These are phyloP conservation scores for Leptinotarsa rubiginosa DNA, from an alignment of 2,888 invertebrate species.

Conservation along the genomic window DNA sequence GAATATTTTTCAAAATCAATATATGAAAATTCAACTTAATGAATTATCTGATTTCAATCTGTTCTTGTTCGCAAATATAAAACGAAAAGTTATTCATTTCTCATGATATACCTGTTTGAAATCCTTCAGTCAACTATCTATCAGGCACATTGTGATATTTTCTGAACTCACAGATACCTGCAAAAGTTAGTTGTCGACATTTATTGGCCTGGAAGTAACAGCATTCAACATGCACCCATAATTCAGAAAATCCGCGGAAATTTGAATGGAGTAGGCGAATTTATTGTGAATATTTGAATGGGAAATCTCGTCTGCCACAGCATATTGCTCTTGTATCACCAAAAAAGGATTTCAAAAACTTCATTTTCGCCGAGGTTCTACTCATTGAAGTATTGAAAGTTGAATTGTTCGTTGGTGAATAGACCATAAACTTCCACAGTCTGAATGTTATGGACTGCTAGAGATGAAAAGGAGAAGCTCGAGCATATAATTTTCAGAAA, in stretches of 20 bases:
- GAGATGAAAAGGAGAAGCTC: background rate
- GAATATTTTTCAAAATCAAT: too few species aligned
- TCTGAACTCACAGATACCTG: background rate
- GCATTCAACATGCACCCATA: background rate
- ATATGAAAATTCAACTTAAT: too few species aligned
- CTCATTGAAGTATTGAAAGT: background rate
- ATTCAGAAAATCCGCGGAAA: background rate
- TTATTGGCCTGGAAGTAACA: background rate
- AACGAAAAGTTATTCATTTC: background rate
- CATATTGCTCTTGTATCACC: background rate
- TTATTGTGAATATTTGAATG: background rate
- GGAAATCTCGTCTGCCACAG: background rate
- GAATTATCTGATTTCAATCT: background rate
- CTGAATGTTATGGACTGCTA: background rate
- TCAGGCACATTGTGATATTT: background rate
- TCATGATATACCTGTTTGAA: background rate
- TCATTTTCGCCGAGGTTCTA: background rate
- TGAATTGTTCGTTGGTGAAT: background rate
- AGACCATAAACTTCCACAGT: background rate
- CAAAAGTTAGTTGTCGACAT: background rate
- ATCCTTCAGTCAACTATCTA: background rate
- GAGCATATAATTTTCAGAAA: background rate
- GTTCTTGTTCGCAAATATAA: background rate
- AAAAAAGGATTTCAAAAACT: background rate
- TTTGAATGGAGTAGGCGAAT: background rate